Evolutionary conservation across 1,140 invertebrate genomes (phyloP), one percentile per base, ranked within the genome.

Genomic region (Euwallacea fornicatus): DNA sequence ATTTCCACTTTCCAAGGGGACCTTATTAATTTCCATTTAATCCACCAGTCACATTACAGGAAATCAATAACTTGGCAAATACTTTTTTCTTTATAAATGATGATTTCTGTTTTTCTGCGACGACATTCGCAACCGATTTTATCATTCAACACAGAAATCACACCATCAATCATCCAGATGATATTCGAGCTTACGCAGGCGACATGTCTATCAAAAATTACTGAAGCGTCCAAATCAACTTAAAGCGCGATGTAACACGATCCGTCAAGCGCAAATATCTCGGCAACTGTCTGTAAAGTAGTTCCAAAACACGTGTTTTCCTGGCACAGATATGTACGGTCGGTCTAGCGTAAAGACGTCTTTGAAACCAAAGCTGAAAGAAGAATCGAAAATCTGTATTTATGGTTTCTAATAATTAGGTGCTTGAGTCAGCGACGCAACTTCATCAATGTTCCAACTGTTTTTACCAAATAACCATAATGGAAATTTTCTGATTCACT

Each of bases 261-360:
- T 62, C 41, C 60, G 21, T 46, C 41, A 46, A 42, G 59, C 59
- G 42, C 59, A 61, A 15, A 61, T 42, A 61, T 42, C 43, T 46
- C 43, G 42, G 42, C 43, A 62, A 62, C 15, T 65, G 62, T 53
- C 46, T 65, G 16, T 54, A 21, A 42, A 13, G 11, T 54, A 13
- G 9, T 11, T 54, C 47, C 8, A 50, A 65, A 65, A 65, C 62
- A 65, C 41, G 54, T 65, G 62, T 54, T 43, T 54, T 50, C 46
- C 11, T 65, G 43, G 15, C 43, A 65, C 33, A 7, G 60, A 62
- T 65, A 33, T 41, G 11, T 54, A 54, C 15, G 62, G 46, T 65
- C 62, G 62, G 47, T 21, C 21, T 65, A 65, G 62, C 62, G 46
- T 65, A 65, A 65, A 65, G 62, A 47, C 46, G 46, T 13, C 46